phyloP scores from a whole-genome alignment of 2,888 invertebrate genomes.

The Pomacea canaliculata region DNA sequence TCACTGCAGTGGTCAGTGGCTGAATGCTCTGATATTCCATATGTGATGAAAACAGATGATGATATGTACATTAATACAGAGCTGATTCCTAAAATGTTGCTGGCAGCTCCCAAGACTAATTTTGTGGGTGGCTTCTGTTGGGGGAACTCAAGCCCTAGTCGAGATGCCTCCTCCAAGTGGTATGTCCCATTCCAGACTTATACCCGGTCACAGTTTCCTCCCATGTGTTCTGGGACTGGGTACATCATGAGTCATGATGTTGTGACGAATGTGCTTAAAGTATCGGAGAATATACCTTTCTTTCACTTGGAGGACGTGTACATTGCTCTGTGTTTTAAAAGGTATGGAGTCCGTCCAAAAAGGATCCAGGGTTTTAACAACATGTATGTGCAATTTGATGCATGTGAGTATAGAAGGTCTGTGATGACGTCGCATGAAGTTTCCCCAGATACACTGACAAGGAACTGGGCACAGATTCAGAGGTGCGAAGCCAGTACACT shows the following conservation, averaged over 20 bases:
- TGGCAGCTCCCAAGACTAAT: conserved; percentile 36
- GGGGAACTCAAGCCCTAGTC: conserved; percentile 47
- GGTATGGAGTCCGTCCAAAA: conserved; percentile 38
- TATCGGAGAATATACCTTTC: conserved; percentile 50
- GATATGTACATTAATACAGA: conserved; percentile 54
- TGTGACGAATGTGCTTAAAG: conserved; percentile 33
- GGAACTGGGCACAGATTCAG: conserved; percentile 37
- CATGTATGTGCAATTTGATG: conserved; percentile 35
- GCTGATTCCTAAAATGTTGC: conserved; percentile 43
- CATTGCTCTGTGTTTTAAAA: conserved; percentile 48
- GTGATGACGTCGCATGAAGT: conserved; percentile 50
- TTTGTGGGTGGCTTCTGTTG: conserved; percentile 56
- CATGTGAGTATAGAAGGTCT: conserved; percentile 43
- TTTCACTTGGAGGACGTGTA: conserved; percentile 61
- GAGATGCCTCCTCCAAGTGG: conserved; percentile 52
- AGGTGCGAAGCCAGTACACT: conserved; percentile 31
- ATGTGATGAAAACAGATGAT: conserved; percentile 63
- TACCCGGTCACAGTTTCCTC: conserved; percentile 17
- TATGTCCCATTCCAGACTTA: conserved; percentile 48
- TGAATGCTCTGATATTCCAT: conserved; percentile 42
- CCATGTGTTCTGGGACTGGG: conserved; percentile 56
- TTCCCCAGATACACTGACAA: conserved; percentile 22
- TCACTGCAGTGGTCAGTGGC: conserved; percentile 44
- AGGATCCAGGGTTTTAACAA: conserved; percentile 47
- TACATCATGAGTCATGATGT: conserved; percentile 51